Evolutionary conservation across 2,113 vertebrate species (phyloP).

Genomic region (Chauna torquata): DNA sequence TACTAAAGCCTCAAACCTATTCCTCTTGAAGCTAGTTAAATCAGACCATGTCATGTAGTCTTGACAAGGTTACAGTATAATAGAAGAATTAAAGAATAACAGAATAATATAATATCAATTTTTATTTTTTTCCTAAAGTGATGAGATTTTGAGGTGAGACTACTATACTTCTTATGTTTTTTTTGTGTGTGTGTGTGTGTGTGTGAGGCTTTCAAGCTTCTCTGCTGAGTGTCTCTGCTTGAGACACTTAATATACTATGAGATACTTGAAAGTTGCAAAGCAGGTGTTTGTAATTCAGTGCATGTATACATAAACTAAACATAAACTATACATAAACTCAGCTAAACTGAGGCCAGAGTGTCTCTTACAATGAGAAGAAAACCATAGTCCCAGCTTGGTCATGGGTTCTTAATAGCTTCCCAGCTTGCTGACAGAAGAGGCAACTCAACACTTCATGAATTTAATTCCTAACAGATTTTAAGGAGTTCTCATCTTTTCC

Average conservation of each 20-base stretch:
- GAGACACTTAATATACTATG: background rate
- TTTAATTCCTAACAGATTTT: background rate
- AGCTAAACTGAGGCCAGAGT: background rate
- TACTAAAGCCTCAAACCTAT: background rate
- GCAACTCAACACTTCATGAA: background rate
- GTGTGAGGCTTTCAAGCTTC: no score
- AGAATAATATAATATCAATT: no score
- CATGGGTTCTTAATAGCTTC: background rate
- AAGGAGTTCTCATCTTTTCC: background rate
- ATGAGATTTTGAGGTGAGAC: fast-evolving
- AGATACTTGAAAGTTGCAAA: background rate
- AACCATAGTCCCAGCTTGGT: background rate
- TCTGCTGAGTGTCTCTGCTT: background rate
- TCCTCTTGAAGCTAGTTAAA: background rate
- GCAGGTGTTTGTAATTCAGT: background rate
- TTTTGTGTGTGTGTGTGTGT: no score
- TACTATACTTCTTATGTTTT: background rate
- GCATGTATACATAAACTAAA: fast-evolving
- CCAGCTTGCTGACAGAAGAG: background rate
- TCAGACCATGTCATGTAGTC: background rate
- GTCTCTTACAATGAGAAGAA: background rate
- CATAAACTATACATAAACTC: no score
- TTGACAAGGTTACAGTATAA: background rate
- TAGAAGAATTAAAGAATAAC: no score
- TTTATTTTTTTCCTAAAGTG: background rate